These are phyloP conservation scores for Trinorchestia longiramus DNA, from an alignment of 1,140 invertebrate genomes.

Conservation along the genomic window DNA sequence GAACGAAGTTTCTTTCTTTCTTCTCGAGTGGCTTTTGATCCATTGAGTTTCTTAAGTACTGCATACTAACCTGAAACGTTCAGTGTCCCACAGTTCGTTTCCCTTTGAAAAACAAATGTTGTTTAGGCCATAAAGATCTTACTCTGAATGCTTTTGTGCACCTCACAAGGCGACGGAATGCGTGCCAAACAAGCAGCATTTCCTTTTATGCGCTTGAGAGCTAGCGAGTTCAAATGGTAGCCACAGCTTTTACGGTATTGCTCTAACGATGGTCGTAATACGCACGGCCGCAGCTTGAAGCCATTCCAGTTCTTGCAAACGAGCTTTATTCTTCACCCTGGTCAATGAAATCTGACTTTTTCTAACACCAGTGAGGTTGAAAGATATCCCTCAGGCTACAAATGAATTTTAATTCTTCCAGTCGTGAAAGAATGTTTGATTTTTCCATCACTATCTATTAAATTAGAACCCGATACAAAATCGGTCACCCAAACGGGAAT, in stretches of 20 bases:
- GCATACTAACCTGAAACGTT: not conserved
- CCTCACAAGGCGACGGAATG: not conserved
- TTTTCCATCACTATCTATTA: not conserved
- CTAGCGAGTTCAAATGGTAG: not conserved
- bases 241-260: not conserved
- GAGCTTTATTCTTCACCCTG: not conserved
- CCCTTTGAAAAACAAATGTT: not conserved
- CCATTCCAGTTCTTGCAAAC: not conserved
- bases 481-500: no score
- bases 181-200: not conserved
- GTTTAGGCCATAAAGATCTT: not conserved
- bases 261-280: not conserved
- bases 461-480: not conserved
- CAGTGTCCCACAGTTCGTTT: not conserved
- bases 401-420: not conserved
- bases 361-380: not conserved
- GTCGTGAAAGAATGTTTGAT: not conserved
- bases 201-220: not conserved
- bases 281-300: not conserved
- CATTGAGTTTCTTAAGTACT: not conserved
- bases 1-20: no score
- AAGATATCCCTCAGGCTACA: not conserved
- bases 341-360: constrained; percentile 1
- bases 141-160: not conserved
- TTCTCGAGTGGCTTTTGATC: not conserved